A percentile compares a stretch with the other conserved stretches of the same genome.
Conservation (phyloP, 1,140 invertebrate species). For the Aphelenchoides avenae region DNA sequence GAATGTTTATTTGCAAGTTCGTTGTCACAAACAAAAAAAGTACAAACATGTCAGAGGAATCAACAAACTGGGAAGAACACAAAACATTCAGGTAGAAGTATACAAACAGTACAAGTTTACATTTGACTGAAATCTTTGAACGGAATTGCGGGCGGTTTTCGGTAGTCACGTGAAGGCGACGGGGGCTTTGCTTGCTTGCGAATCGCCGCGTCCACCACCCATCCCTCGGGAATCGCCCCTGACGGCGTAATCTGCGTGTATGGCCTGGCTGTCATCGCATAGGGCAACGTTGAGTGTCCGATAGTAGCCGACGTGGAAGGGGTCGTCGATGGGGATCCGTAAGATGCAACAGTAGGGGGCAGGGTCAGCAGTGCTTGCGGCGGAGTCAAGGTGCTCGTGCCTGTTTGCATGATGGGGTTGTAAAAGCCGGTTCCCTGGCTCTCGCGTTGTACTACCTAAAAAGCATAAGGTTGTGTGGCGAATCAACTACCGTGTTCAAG, state of each 20-base stretch:
- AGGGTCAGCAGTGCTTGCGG: background rate
- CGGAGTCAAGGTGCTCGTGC: background rate
- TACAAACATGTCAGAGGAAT: conserved; percentile 7
- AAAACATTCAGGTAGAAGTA: conserved; percentile 5
- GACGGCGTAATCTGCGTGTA: conserved; percentile 35
- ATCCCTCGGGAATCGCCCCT: conserved; percentile 31
- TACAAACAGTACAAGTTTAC: conserved; percentile 21
- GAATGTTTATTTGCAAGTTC: too few relatives aligned
- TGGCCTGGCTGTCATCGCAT: conserved; percentile 7
- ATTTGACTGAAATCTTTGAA: conserved; percentile 47
- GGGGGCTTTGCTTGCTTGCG: conserved; percentile 28
- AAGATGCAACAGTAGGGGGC: background rate
- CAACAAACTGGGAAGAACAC: background rate
- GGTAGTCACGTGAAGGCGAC: conserved; percentile 29
- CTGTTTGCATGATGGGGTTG: conserved; percentile 33
- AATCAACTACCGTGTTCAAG: too few relatives aligned
- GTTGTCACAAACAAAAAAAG: too few relatives aligned
- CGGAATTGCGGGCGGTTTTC: conserved; percentile 26
- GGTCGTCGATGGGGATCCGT: conserved; percentile 10
- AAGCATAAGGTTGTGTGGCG: conserved; percentile 6
- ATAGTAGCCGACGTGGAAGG: conserved; percentile 4
- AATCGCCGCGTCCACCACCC: conserved; percentile 23
- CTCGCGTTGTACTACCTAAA: conserved; percentile 37
- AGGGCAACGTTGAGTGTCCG: background rate
- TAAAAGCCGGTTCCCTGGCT: conserved; percentile 34